A percentile compares a stretch with the other conserved stretches of the same genome.
Conservation (phyloP, 2,888 invertebrate species). For the Selenia dentaria region DNA sequence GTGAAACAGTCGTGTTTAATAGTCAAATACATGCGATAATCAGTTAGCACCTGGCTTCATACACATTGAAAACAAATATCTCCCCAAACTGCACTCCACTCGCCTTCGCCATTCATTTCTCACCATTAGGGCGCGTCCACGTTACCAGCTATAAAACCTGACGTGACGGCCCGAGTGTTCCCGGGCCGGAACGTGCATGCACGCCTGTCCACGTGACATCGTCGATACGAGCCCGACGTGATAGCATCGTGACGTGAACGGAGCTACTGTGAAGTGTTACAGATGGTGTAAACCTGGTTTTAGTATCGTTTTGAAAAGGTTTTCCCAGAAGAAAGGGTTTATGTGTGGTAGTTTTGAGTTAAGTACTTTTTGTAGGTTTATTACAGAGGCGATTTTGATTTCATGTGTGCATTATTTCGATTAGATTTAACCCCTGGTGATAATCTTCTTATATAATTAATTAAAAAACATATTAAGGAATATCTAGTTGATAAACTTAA, state of each 20-base stretch:
- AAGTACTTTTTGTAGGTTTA: no score
- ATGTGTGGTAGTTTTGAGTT: background rate
- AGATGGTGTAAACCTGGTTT: background rate
- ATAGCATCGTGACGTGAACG: constrained; percentile 2
- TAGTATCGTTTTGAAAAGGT: background rate
- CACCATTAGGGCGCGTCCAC: constrained; percentile 14
- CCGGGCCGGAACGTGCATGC: constrained; percentile 9
- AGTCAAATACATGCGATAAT: no score
- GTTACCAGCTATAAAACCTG: constrained; percentile 17
- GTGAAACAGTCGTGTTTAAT: no score
- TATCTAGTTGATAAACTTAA: no score
- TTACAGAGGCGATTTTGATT: no score
- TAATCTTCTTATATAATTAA: no score
- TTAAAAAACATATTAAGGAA: no score
- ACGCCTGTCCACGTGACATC: constrained; percentile 9
- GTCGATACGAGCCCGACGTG: constrained; percentile 17
- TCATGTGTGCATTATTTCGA: no score
- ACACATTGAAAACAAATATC: no score
- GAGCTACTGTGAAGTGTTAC: constrained; percentile 10
- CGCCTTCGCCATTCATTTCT: constrained; percentile 11
- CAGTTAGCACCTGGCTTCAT: no score
- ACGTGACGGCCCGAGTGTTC: constrained; percentile 7
- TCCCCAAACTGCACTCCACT: constrained; percentile 2
- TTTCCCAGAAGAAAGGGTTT: background rate
- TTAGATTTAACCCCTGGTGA: no score